phyloP scores from a whole-genome alignment of 2,113 vertebrate genomes.

The Murina feae region DNA sequence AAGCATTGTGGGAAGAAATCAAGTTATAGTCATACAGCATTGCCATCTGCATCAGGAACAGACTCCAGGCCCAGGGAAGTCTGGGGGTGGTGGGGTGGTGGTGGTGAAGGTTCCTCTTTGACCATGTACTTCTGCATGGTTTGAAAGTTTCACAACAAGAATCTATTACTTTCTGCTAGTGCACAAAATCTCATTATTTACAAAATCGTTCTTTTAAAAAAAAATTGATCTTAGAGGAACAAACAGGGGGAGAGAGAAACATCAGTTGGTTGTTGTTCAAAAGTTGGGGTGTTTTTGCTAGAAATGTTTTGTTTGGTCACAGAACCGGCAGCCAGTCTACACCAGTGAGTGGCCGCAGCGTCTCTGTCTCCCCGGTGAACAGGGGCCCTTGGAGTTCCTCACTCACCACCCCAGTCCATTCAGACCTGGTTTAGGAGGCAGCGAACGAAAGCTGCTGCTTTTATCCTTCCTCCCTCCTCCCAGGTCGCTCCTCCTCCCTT shows the following conservation, averaged over 20 bases:
- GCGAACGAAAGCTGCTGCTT: accelerated
- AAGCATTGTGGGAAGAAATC: accelerated
- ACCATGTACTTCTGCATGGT: accelerated
- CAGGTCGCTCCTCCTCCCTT: not conserved
- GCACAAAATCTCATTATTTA: not conserved
- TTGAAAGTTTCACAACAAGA: not conserved
- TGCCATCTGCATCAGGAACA: accelerated
- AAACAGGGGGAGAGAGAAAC: no score
- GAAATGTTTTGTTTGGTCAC: accelerated
- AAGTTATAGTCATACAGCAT: accelerated
- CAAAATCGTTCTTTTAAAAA: not conserved
- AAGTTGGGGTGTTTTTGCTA: not conserved
- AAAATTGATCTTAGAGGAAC: no score
- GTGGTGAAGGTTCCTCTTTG: accelerated
- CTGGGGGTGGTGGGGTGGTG: not conserved
- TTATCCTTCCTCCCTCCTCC: no score
- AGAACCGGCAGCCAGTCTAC: not conserved
- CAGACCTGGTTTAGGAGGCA: not conserved
- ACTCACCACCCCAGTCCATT: accelerated
- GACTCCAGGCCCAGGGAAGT: not conserved
- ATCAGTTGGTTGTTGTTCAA: not conserved
- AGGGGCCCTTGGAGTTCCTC: accelerated
- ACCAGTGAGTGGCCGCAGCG: not conserved
- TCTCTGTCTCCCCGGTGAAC: not conserved
- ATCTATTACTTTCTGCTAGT: no score